Evolutionary conservation across 2,797 vertebrate genomes (phyloP), one percentile per base, ranked within the genome.

Genomic region (Sternarchorhynchus goeldii): DNA sequence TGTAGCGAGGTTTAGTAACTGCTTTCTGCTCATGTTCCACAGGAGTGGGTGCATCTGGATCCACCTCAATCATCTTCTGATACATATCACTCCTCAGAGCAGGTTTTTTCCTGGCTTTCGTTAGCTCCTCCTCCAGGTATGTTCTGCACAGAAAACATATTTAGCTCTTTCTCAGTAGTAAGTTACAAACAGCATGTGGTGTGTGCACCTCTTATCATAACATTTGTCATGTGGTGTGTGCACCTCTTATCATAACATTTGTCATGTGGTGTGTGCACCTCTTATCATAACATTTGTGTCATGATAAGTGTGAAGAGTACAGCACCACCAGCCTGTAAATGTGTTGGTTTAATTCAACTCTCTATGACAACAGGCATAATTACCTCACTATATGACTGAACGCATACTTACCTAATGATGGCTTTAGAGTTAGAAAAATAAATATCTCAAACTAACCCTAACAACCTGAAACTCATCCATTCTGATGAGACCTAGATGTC

Each of bases 51-150:
- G 98, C 97, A 0, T 86, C 76, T 0, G 96, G 95, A 55, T 99
- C 98, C 2, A 99, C 96, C 89, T 98, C 97, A 0, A 98, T 88
- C 98, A 99, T 99, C 87, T 99, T 99, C 91, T 94, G 94, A 86
- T 95, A 99, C 98, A 99, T 99, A 90, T 99, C 98, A n/a, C 94
- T 94, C 82, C 97, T 92, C n/a, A 97, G 90, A 50, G 94, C 96
- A 0, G 97, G 97, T 85, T 98, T 99, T 90, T 96, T 98, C 34
- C 96, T 92, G 50, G 98, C 97, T 86, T 99, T 99, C 29, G 94
- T 96, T 81, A 99, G 87, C 89, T 99, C 98, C 72, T 99, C 98
- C 81, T 99, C 97, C 79, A 99, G 90, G 88, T 99, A 99, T 0
- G 98, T 99, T 81, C 98, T 99, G 77, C 8, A 58, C 58, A 68